These are phyloP conservation scores for Tigriopus californicus DNA, from an alignment of 2,888 invertebrate genomes.

Conservation along the genomic window DNA sequence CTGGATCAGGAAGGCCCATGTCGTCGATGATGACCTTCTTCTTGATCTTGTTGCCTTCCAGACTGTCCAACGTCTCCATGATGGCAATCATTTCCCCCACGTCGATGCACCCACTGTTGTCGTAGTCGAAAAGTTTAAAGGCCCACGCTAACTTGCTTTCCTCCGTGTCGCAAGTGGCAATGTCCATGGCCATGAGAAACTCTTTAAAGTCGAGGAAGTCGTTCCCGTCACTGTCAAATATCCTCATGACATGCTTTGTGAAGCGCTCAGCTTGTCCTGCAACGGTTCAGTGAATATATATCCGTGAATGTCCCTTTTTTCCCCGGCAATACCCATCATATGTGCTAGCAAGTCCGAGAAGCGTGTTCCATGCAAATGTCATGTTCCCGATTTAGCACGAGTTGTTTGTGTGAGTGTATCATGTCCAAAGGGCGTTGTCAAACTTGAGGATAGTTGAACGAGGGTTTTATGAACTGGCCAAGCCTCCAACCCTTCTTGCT, in stretches of 20 bases:
- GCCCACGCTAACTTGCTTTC: conserved; percentile 2
- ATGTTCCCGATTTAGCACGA: too few relatives aligned
- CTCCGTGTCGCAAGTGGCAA: not conserved
- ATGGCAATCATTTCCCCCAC: not conserved
- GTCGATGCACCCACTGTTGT: conserved; percentile 6
- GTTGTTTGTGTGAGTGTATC: too few relatives aligned
- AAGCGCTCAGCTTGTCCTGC: conserved; percentile 6
- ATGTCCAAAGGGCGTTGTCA: too few relatives aligned
- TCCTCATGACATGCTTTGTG: not conserved
- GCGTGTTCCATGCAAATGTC: too few relatives aligned
- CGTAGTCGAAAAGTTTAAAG: conserved; percentile 12
- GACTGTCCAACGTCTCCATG: conserved; percentile 4
- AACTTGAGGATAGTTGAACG: too few relatives aligned
- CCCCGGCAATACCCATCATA: too few relatives aligned
- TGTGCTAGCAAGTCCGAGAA: too few relatives aligned
- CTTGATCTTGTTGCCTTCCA: not conserved
- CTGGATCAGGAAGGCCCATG: not conserved
- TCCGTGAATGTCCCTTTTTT: too few relatives aligned
- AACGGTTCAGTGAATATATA: not conserved
- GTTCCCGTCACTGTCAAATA: conserved; percentile 14
- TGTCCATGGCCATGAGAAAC: conserved; percentile 14
- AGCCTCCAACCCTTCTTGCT: too few relatives aligned
- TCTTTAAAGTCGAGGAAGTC: conserved; percentile 14
- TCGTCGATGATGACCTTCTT: not conserved
- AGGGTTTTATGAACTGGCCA: too few relatives aligned